Evolutionary conservation across 1,140 invertebrate genomes (phyloP).

Genomic region (Nebria ingens): DNA sequence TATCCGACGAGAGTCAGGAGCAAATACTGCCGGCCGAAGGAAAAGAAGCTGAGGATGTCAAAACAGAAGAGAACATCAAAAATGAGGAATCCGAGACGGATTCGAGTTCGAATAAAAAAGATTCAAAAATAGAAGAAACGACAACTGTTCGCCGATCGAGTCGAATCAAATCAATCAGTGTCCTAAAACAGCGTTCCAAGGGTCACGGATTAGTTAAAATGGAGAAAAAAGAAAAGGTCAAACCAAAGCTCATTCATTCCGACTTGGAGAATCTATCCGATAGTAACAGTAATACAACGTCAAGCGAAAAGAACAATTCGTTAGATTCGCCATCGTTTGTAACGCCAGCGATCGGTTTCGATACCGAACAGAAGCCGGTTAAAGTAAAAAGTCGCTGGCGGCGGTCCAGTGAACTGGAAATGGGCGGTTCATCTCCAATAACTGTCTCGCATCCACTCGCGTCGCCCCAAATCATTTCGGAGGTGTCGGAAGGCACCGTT

Average conservation of each 20-base stretch:
- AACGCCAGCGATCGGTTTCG: slow-evolving; percentile 35
- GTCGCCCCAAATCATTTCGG: slow-evolving; percentile 15
- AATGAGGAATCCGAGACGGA: neutral
- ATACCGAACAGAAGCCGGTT: slow-evolving; percentile 51
- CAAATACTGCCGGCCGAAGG: neutral
- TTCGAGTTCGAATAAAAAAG: neutral
- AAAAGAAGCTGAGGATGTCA: neutral
- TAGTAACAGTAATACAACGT: slow-evolving; percentile 28
- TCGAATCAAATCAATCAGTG: slow-evolving; percentile 47
- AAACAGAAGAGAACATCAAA: slow-evolving; percentile 3
- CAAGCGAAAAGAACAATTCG: slow-evolving; percentile 15
- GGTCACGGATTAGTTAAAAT: slow-evolving; percentile 45
- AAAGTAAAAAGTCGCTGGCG: slow-evolving; percentile 82
- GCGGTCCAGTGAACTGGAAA: slow-evolving; percentile 70
- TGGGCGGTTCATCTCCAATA: slow-evolving; percentile 42
- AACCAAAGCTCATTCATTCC: slow-evolving; percentile 29
- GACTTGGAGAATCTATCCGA: slow-evolving; percentile 36
- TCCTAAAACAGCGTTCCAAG: slow-evolving; percentile 43
- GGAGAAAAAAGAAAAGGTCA: slow-evolving; percentile 19
- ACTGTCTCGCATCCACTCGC: slow-evolving; percentile 14
- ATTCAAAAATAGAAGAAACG: neutral
- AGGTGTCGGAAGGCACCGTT: neutral
- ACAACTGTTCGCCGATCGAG: slow-evolving; percentile 39
- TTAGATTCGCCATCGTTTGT: slow-evolving; percentile 33
- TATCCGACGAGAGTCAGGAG: neutral